Percentiles rank a stretch among this genome's conserved stretches.
These are phyloP conservation scores for Nomada lathburiana DNA, from an alignment of 2,888 invertebrate species.

Conservation along the genomic window DNA sequence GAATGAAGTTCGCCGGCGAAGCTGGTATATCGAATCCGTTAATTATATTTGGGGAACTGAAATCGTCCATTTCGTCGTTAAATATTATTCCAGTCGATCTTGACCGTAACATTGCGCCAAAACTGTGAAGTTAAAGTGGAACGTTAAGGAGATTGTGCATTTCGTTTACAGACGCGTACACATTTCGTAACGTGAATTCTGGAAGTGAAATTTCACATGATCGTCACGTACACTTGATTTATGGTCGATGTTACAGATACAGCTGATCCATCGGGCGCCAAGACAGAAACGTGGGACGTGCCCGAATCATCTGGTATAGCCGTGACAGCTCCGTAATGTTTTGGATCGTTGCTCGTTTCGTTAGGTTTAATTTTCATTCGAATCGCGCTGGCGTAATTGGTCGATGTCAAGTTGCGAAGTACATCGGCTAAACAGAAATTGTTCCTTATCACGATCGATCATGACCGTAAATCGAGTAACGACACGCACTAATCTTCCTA, in stretches of 20 bases:
- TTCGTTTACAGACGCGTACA: no score
- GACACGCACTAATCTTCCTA: no score
- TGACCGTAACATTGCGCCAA: conserved; percentile 93
- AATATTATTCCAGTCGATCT: conserved; percentile 94
- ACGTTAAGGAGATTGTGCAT: background rate
- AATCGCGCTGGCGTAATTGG: conserved; percentile 87
- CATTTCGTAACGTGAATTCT: background rate
- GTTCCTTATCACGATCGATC: background rate
- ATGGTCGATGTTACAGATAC: conserved; percentile 96
- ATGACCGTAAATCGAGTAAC: no score
- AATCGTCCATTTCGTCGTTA: conserved; percentile 98
- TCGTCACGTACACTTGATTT: conserved; percentile 88
- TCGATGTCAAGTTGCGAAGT: conserved; percentile 86
- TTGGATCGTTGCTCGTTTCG: conserved; percentile 87
- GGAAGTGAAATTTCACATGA: background rate
- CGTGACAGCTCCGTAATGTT: conserved; percentile 89
- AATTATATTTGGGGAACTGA: conserved; percentile 91
- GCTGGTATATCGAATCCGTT: conserved; percentile 91
- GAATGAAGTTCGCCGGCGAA: conserved; percentile 92
- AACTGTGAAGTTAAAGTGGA: conserved; percentile 78
- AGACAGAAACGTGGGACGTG: conserved; percentile 95
- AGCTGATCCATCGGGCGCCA: conserved; percentile 95
- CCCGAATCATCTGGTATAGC: conserved; percentile 87
- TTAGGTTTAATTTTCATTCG: conserved; percentile 88
- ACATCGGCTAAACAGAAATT: conserved; percentile 62